Base-by-base conservation (phyloP, 1,140 invertebrate species). In the Brachionus asplanchnoidis region DNA sequence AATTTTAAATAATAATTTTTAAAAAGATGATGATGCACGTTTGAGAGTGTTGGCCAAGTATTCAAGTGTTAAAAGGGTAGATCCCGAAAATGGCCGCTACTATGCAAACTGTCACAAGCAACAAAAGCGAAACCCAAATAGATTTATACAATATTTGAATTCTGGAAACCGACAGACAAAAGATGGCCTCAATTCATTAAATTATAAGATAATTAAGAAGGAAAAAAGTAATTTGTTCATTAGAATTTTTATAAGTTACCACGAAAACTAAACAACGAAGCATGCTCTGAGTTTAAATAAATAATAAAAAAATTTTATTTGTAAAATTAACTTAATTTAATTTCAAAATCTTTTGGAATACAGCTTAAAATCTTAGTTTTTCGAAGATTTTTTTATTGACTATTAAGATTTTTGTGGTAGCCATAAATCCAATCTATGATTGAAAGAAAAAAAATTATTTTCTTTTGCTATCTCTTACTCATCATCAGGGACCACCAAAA, bases 141-240 rank as follows among this genome's bases (percentile, higher is more conserved):
- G 73, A 28, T 77, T 50, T 46, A 50, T 77, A 2, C 20, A 26
- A 8, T 77, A 26, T 12, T 26, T 77, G 14, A 50, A 50, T 77
- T 77, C 73, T 5, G 14, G 42, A 26, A 46, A 53, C 50, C 44
- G 73, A 50, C 73, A 77, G 26, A 1, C 20, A 7, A 50, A 9
- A 44, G 79, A 82, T 65, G 79, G 79, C 20, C 42, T 82, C 9
- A 65, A 82, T 46, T 82, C 79, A 14, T 36, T 65, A 80, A 65
- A 60, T 7, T 80, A 80, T 20, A 65, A 80, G 14, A 32, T 80
- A n/a, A 23, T 80, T 65, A 36, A 36, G n/a, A 0, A 2, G 6
- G 78, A 80, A 56, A 53, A 53, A 42, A 56, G 17, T 2, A 56
- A 28, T 28, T 65, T 80, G 26, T 80, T 56, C 40, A 23, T 9